Evolutionary conservation across 2,797 vertebrate species (phyloP), one percentile per base, ranked within the genome.

Genomic region (Adelosebastes latens): DNA sequence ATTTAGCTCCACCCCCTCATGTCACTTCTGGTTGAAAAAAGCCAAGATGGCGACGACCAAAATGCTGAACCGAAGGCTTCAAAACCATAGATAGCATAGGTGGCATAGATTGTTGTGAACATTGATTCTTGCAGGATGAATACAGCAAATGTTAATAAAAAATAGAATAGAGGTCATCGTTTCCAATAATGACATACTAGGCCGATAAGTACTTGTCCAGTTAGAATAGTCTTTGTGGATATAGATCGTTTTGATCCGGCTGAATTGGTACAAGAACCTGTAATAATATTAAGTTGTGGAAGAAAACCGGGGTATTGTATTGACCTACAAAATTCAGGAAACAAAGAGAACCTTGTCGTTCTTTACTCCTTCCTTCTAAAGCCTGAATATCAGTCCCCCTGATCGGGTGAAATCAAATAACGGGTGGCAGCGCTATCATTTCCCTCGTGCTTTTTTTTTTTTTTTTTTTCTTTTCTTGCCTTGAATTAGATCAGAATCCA

Each of bases 401-500:
- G 69, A 87, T 78, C 9, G 8, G 4, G 14, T 73, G 55, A 85
- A 88, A 84, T 88, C 73, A 87, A 91, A 89, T 68, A 61, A 76
- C 53, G 34, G 59, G 59, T 63, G 69, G 62, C 84, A 70, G 75
- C 72, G 5, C 83, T 64, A 65, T 89, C 76, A 81, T 87, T 88
- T 86, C 79, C 83, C 86, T 9, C 24, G 74, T 29, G n/a, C 49
- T 53, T 83, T 75, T 72, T 27, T 52, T 75, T 32, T 58, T 67
- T n/a, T 49, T 82, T 73, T 68, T 34, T 46, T 69, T 25, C 68
- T 64, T 49, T 53, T 52, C 53, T 70, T 82, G 55, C 52, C 76
- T 79, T 76, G 36, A 92, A 91, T 93, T 87, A 92, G 87, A 93
- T 91, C 89, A 88, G 46, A 92, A 91, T 91, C 91, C 72, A 69